Percentiles rank a stretch among this genome's conserved stretches.
These are phyloP conservation scores for Pristionchus japonicus DNA, from an alignment of 2,888 invertebrate genomes.

Conservation along the genomic window DNA sequence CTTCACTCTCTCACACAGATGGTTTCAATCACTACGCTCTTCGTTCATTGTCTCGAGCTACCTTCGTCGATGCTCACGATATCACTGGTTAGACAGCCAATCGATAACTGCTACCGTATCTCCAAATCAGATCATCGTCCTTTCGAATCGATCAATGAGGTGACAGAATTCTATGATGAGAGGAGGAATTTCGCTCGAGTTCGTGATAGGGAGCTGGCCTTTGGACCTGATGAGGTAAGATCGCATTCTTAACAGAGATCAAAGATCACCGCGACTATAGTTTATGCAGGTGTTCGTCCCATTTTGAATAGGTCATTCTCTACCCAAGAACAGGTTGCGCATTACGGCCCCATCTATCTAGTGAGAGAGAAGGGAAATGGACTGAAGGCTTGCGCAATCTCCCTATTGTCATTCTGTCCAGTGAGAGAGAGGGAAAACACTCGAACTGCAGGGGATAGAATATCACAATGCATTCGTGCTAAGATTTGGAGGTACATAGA, in stretches of 20 bases:
- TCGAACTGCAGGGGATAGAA: neutral
- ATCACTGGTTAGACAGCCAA: neutral
- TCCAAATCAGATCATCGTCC: slow-evolving; percentile 27
- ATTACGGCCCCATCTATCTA: neutral
- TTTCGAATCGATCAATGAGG: neutral
- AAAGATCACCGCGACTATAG: neutral
- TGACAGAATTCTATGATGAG: neutral
- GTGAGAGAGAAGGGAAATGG: neutral
- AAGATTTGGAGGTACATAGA: no score
- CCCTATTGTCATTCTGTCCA: neutral
- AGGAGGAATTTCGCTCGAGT: neutral
- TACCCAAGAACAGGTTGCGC: neutral
- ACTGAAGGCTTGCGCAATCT: neutral
- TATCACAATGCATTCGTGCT: no score
- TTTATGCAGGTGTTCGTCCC: no score
- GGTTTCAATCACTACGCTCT: slow-evolving; percentile 15
- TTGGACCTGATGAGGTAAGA: slow-evolving; percentile 18
- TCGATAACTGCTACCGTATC: neutral
- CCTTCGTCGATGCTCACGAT: slow-evolving; percentile 15
- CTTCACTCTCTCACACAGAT: no score
- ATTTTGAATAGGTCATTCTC: neutral
- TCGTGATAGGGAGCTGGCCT: neutral
- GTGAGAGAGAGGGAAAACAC: neutral
- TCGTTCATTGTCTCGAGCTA: neutral
- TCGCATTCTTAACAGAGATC: neutral